Conservation (phyloP, 2,113 vertebrate genomes). For the Riparia riparia region DNA sequence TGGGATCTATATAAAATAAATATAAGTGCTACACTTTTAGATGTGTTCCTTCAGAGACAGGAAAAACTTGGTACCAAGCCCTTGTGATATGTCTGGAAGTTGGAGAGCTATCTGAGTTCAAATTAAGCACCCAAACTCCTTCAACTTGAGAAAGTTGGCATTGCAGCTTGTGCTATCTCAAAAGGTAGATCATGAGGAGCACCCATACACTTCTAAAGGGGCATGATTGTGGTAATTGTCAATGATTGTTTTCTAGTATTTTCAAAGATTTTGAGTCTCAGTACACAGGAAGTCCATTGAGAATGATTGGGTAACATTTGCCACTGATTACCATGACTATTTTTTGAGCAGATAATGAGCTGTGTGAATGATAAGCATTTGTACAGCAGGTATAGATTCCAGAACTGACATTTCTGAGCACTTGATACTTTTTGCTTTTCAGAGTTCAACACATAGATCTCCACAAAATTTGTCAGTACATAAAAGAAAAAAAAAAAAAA, state of each 20-base stretch:
- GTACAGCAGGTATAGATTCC: not conserved
- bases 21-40: not conserved
- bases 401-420: not conserved
- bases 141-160: not conserved
- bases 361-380: not conserved
- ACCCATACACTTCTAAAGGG: not conserved
- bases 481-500: not conserved
- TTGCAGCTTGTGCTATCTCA: not conserved
- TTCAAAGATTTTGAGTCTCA: not conserved
- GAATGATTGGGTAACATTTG: conserved; percentile 20
- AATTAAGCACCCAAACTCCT: not conserved
- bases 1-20: not conserved
- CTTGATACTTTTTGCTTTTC: not conserved
- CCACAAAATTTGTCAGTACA: not conserved
- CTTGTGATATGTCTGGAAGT: not conserved
- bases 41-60: not conserved
- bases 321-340: not conserved
- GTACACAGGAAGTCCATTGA: not conserved
- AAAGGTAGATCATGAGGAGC: not conserved
- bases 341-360: conserved; percentile 4
- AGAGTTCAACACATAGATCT: not conserved
- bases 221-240: not conserved
- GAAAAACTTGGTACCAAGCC: not conserved
- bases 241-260: not conserved
- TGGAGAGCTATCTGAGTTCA: not conserved